Conservation (phyloP, 2,888 invertebrate species). For the Hylaea fasciaria region DNA sequence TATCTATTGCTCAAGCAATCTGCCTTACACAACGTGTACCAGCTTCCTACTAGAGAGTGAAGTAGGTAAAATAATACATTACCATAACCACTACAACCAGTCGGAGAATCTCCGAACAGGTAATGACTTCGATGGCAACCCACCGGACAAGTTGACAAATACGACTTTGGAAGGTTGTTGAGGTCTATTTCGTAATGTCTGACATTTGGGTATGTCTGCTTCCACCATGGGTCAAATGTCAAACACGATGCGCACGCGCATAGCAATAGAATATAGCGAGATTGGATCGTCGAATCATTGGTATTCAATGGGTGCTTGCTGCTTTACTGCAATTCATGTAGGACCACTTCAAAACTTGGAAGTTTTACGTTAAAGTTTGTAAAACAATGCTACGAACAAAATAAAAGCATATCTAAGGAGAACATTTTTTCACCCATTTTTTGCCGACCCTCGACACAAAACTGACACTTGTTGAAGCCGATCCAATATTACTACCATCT, state of each 20-base stretch:
- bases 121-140: conserved; percentile 32
- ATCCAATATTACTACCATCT: conserved; percentile 41
- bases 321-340: too few species aligned
- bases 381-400: too few species aligned
- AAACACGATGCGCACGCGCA: neutral
- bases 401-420: too few species aligned
- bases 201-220: conserved; percentile 19
- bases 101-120: conserved; percentile 43
- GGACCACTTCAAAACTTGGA: too few species aligned
- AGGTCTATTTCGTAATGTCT: conserved; percentile 18
- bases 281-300: neutral
- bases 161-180: conserved; percentile 17
- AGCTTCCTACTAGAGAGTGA: conserved; percentile 21
- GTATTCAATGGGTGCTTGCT: too few species aligned
- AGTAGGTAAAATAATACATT: conserved; percentile 37
- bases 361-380: too few species aligned
- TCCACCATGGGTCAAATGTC: conserved; percentile 25
- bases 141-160: conserved; percentile 32
- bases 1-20: conserved; percentile 1
- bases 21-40: conserved; percentile 11
- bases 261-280: neutral
- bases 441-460: neutral
- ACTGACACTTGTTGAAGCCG: conserved; percentile 61
- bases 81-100: conserved; percentile 60
- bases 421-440: conserved; percentile 1